Base-by-base conservation (phyloP, 2,113 vertebrate genomes). In the Nansenia antarctica region DNA sequence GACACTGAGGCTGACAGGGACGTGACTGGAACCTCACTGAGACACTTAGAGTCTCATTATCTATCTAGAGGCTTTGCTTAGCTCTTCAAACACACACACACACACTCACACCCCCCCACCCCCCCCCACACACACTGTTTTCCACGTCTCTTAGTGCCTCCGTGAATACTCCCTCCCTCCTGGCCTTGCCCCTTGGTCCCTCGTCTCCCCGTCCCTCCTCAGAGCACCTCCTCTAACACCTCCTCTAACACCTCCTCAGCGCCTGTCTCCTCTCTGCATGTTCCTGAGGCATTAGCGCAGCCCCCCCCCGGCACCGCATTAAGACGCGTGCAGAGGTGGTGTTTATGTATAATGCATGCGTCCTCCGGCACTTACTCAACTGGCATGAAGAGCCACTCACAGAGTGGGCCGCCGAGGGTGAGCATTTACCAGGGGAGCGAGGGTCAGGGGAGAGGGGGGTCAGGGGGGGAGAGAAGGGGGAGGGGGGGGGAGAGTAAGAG, bases 291-390 rank as follows among this genome's bases (percentile, higher is more conserved):
- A 87, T 86, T 86, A 85, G 84, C 73, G 76, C 67, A 72, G 77
- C 66, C 70, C 82, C 84, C 79, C 64, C 76, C 59, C 22, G 78
- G 74, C 82, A 76, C 74, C 78, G 82, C 72, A 68, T 49, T 49
- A 49, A 49, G 84, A 79, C 83, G 78, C 82, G 79, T 70, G 81
- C 79, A 57, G 67, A 2, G 69, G 75, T 80, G 70, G 79, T 80
- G 82, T 82, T 86, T 81, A 88, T 88, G 85, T 85, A 82, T 88
- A 86, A 91, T 88, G 77, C 78, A 87, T 85, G 76, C 61, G 76
- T 75, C 69, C 66, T 65, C 69, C 60, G 52, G 5, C 74, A 81
- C 67, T 73, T 60, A 71, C 61, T 76, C 82, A 71, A 73, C 57
- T 8, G 29, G 84, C 74, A 83, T 79, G 72, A 82, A 72, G 79